phyloP scores from a whole-genome alignment of 1,140 invertebrate genomes.

The Eupeodes corollae region DNA sequence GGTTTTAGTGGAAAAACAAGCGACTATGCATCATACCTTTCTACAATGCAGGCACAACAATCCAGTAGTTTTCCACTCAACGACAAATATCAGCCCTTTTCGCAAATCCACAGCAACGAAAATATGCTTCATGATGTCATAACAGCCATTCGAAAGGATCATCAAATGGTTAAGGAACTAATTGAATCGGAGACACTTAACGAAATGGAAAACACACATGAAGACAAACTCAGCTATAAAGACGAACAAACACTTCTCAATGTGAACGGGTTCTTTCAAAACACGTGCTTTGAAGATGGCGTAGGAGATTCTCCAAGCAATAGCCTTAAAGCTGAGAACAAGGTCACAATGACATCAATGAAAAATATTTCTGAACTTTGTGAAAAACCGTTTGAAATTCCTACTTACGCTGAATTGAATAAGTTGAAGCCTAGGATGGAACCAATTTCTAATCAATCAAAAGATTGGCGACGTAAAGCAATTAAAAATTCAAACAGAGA shows the following conservation, averaged over 20 bases:
- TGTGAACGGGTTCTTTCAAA: not conserved
- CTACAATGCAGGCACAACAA: conserved; percentile 3
- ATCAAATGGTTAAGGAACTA: not conserved
- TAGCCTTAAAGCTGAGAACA: not conserved
- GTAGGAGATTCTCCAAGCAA: not conserved
- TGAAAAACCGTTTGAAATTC: conserved; percentile 1
- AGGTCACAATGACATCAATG: not conserved
- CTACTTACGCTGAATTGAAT: conserved; percentile 14
- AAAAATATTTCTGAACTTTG: not conserved
- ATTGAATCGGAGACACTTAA: not conserved
- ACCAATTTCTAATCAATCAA: conserved; percentile 19
- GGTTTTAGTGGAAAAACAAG: not conserved
- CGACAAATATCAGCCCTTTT: conserved; percentile 14
- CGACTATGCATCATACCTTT: no score
- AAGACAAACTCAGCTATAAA: conserved; percentile 5
- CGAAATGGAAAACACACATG: conserved; percentile 1
- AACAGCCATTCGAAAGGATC: conserved; percentile 22
- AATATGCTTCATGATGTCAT: conserved; percentile 27
- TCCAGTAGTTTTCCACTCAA: conserved; percentile 11
- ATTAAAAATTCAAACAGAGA: conserved; percentile 33
- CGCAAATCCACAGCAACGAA: conserved; percentile 17
- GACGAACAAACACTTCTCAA: not conserved
- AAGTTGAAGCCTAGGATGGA: conserved; percentile 20
- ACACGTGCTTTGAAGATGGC: not conserved
- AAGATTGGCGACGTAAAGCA: conserved; percentile 11